Evolutionary conservation across 2,113 vertebrate species (phyloP).

Genomic region (Gulo gulo): DNA sequence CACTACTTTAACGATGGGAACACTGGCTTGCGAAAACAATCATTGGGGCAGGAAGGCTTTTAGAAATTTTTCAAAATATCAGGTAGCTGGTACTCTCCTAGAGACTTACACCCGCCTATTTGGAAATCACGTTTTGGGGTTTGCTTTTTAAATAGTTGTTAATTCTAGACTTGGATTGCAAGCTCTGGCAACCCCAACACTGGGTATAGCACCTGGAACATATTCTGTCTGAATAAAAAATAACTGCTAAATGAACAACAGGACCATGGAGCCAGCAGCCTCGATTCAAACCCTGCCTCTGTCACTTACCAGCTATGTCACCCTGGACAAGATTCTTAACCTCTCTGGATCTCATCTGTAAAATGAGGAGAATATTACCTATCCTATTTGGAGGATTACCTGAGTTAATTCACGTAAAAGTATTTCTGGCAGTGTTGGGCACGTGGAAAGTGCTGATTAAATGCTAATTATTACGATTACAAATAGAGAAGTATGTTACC

Average conservation of each 20-base stretch:
- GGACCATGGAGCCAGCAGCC: background rate
- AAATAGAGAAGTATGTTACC: background rate
- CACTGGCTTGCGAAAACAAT: background rate
- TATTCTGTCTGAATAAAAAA: background rate
- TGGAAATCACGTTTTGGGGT: background rate
- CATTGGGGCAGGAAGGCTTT: background rate
- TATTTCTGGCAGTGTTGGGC: background rate
- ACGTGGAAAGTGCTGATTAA: slow-evolving; percentile 3
- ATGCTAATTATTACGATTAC: background rate
- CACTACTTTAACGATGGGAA: background rate
- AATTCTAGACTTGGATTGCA: background rate
- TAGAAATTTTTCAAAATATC: background rate
- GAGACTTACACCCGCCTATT: background rate
- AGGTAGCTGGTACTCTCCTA: background rate
- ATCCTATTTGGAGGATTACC: background rate
- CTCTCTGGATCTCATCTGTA: background rate
- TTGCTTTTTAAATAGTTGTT: background rate
- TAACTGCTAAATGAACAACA: background rate
- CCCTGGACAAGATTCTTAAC: background rate
- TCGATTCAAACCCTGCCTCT: background rate
- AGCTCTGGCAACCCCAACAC: background rate
- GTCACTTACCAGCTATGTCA: background rate
- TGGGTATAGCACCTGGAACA: background rate
- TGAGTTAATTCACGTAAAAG: background rate
- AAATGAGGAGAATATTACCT: background rate